A percentile compares a stretch with the other conserved stretches of the same genome.
Conservation (phyloP, 2,113 vertebrate genomes). For the Larimichthys crocea region DNA sequence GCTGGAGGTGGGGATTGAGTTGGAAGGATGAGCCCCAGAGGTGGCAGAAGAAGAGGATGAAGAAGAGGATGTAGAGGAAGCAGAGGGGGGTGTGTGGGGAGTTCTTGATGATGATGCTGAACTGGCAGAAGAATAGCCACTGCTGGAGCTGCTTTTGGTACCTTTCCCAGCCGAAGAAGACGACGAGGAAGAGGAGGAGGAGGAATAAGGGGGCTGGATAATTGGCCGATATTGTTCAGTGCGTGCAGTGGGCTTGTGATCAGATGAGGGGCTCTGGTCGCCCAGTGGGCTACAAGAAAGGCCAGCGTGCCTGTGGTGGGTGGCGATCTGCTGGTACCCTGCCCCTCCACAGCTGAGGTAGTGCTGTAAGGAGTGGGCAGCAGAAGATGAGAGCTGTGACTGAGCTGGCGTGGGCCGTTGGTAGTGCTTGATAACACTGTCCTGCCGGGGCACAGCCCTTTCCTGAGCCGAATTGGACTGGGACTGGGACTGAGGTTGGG, state of each 20-base stretch:
- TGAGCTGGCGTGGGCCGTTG: conserved; percentile 90
- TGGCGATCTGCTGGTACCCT: conserved; percentile 90
- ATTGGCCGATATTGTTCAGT: conserved; percentile 92
- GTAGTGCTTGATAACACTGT: conserved; percentile 98
- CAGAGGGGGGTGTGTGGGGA: conserved; percentile 86
- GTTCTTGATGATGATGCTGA: conserved; percentile 86
- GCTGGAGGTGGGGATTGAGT: conserved; percentile 83
- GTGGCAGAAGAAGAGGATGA: conserved; percentile 85
- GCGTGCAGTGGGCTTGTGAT: conserved; percentile 79
- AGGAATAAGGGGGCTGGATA: conserved; percentile 90
- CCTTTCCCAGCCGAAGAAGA: conserved; percentile 83
- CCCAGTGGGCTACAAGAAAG: conserved; percentile 93
- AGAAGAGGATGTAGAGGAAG: conserved; percentile 85
- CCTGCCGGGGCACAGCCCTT: conserved; percentile 90
- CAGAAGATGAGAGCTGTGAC: conserved; percentile 85
- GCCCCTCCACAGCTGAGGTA: conserved; percentile 93
- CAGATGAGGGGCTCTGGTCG: conserved; percentile 89
- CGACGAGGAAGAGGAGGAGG: conserved; percentile 78
- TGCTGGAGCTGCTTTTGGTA: conserved; percentile 86
- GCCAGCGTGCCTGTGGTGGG: conserved; percentile 84
- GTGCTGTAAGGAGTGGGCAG: conserved; percentile 92
- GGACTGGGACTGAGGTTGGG: conserved; percentile 83
- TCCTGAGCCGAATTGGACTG: conserved; percentile 85
- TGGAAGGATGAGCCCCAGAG: conserved; percentile 80
- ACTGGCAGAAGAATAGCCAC: conserved; percentile 86